Evolutionary conservation across 2,888 invertebrate species (phyloP).

Genomic region (Agrotis ipsilon): DNA sequence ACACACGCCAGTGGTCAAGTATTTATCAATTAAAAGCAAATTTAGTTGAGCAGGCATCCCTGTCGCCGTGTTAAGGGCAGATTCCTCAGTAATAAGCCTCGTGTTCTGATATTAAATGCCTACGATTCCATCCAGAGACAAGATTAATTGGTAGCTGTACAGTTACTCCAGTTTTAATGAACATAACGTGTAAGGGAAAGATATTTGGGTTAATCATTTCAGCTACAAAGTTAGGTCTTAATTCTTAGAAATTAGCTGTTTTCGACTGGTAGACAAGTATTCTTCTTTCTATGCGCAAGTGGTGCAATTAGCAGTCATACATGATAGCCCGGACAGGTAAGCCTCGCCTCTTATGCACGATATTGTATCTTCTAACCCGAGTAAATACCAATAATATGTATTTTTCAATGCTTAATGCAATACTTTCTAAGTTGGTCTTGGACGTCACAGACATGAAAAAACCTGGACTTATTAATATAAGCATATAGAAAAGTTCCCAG

Average conservation of each 20-base stretch:
- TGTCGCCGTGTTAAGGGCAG: slow-evolving; percentile 71
- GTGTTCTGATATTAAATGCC: slow-evolving; percentile 65
- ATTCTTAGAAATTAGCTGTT: background rate
- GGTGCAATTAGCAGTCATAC: no score
- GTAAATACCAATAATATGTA: no score
- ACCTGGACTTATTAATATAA: no score
- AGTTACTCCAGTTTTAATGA: slow-evolving; percentile 44
- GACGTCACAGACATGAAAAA: no score
- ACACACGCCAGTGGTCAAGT: slow-evolving; percentile 87
- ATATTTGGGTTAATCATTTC: slow-evolving; percentile 35
- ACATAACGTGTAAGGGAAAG: slow-evolving; percentile 28
- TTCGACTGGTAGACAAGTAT: no score
- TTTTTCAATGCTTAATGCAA: no score
- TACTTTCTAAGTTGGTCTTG: no score
- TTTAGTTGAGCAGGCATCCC: slow-evolving; percentile 86
- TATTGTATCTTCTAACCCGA: no score
- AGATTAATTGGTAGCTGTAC: slow-evolving; percentile 53
- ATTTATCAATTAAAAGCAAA: slow-evolving; percentile 88
- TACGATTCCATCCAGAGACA: slow-evolving; percentile 38
- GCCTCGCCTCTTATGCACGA: no score
- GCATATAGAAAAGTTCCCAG: no score
- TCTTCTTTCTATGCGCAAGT: no score
- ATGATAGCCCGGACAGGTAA: no score
- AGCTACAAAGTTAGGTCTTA: background rate
- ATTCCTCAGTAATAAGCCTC: slow-evolving; percentile 80